Base-by-base conservation (phyloP, 1,140 invertebrate genomes). In the Zaprionus vittiger region DNA sequence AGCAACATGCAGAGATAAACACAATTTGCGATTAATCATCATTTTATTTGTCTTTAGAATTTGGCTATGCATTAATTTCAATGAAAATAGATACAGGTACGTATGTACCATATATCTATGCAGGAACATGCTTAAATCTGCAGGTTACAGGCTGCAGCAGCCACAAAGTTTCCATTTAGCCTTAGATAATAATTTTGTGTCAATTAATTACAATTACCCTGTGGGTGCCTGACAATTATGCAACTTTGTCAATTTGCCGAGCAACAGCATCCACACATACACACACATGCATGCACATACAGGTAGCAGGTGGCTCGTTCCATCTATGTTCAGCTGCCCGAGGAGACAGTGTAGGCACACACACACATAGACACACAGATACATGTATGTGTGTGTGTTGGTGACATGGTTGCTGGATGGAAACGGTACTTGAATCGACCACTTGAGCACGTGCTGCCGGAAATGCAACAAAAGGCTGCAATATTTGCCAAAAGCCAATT, bases 121-220 rank as follows among this genome's bases (percentile, higher is more conserved):
- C 47, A 20, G 3, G 47, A n/a, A 5, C 20, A 22, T 4, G 47
- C 11, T 24, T 24, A 22, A 52, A 52, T 52, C 47, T 49, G 61
- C 7, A 4, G n/a, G 41, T 15, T 31, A n/a, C 26, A 31, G 17
- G 26, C 60, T 20, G 37, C 22, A 31, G 60, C 14, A 34, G 26
- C 20, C 38, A 57, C 31, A 37, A 14, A 47, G 12, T 77, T 60
- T 38, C 44, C 20, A 61, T 56, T 60, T 38, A 17, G 62, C 60
- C 56, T 65, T 28, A 70, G 75, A 74, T 70, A 74, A 78, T 77
- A 73, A 82, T 80, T 77, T 66, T 57, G 31, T 69, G 66, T 71
- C 70, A 80, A 77, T 77, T 73, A 77, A 81, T 81, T 81, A 69
- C 61, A 73, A 73, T 76, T 80, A 82, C 66, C 78, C 78, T 70